Percentiles rank a stretch among this genome's conserved stretches.
These are phyloP conservation scores for Conops quadrifasciatus DNA, from an alignment of 2,888 invertebrate species.

Conservation along the genomic window DNA sequence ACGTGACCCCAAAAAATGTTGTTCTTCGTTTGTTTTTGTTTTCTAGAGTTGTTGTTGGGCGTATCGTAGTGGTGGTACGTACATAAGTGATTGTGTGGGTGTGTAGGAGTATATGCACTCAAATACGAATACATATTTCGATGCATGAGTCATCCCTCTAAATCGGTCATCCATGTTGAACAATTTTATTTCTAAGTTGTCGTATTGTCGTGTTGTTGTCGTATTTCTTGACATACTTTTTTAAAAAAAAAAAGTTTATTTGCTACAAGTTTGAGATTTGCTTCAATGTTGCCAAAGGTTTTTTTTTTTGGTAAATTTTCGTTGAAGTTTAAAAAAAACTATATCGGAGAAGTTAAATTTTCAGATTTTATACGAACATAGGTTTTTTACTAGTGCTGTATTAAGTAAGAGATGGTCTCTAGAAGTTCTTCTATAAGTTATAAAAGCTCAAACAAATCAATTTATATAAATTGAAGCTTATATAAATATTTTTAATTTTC, in stretches of 20 bases:
- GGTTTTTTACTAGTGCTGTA: too few species aligned
- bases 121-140: too few species aligned
- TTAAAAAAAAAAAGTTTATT: not conserved
- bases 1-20: not conserved
- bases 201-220: not conserved
- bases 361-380: too few species aligned
- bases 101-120: too few species aligned
- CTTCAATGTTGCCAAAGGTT: not conserved
- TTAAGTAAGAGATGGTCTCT: too few species aligned
- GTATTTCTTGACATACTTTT: not conserved
- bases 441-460: too few species aligned
- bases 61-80: not conserved
- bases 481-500: too few species aligned
- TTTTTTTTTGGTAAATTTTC: conserved; percentile 1
- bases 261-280: too few species aligned
- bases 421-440: too few species aligned
- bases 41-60: not conserved
- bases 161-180: not conserved
- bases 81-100: not conserved
- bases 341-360: too few species aligned
- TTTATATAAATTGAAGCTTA: too few species aligned
- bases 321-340: too few species aligned
- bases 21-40: not conserved
- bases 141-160: not conserved
- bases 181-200: not conserved